phyloP scores from a whole-genome alignment of 2,797 vertebrate genomes.

The Hippopotamyrus pictus region DNA sequence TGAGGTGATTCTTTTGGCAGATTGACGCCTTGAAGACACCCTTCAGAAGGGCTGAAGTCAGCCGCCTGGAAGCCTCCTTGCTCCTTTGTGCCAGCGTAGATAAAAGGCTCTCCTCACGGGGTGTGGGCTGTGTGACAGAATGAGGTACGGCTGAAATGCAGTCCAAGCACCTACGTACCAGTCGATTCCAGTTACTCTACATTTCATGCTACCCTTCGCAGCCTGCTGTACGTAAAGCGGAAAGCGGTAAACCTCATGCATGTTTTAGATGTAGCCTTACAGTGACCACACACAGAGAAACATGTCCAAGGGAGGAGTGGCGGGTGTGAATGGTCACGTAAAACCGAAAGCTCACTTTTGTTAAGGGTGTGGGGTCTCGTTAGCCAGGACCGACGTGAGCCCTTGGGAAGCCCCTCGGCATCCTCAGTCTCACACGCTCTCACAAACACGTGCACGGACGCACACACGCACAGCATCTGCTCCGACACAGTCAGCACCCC shows the following conservation, averaged over 20 bases:
- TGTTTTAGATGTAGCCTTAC: neutral
- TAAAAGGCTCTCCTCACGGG: neutral
- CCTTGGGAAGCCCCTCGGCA: neutral
- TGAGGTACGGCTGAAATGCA: neutral
- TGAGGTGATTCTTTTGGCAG: neutral
- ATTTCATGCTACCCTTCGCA: neutral
- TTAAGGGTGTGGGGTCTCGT: neutral
- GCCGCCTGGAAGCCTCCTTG: neutral
- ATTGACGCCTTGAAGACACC: neutral
- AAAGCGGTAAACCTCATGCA: neutral
- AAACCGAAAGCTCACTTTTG: neutral
- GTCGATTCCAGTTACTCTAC: neutral
- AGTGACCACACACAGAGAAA: neutral
- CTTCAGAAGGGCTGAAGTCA: neutral
- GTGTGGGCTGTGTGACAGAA: neutral
- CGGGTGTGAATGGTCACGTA: neutral
- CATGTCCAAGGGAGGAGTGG: neutral
- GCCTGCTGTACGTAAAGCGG: neutral
- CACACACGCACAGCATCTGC: neutral
- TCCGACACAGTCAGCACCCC: neutral
- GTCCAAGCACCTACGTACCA: neutral
- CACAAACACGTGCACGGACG: slow-evolving; percentile 9
- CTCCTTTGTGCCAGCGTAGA: neutral
- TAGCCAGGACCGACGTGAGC: neutral
- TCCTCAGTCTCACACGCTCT: slow-evolving; percentile 10